These are phyloP conservation scores for Gisinianus flammeolus DNA, from an alignment of 2,888 invertebrate species.

Conservation along the genomic window DNA sequence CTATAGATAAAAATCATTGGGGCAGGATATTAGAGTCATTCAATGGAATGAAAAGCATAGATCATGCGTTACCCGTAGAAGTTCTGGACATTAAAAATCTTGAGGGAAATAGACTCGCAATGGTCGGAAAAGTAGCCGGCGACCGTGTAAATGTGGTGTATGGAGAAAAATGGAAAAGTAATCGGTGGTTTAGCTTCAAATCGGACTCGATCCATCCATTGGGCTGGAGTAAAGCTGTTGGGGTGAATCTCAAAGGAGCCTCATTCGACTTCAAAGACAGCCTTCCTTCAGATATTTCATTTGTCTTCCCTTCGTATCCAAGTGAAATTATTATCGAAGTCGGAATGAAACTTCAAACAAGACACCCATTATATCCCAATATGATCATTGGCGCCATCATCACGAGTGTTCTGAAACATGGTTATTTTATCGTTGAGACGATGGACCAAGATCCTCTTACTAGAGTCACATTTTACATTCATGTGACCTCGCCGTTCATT, in stretches of 20 bases:
- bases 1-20: background rate
- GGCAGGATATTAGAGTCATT: background rate
- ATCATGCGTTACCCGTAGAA: background rate
- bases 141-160: background rate
- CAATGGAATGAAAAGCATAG: background rate
- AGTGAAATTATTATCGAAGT: background rate
- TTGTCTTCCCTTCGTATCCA: slow-evolving; percentile 4
- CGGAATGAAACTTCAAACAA: slow-evolving; percentile 17
- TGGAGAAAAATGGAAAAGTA: background rate
- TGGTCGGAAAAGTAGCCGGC: background rate
- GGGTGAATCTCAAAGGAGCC: background rate
- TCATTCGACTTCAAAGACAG: background rate
- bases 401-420: background rate
- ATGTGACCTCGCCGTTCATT: slow-evolving; percentile 19
- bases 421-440: slow-evolving; percentile 20
- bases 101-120: slow-evolving; percentile 8
- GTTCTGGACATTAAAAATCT: background rate
- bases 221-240: slow-evolving; percentile 9
- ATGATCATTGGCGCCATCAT: slow-evolving; percentile 10
- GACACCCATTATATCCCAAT: background rate
- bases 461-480: background rate
- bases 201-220: slow-evolving; percentile 11
- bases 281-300: background rate
- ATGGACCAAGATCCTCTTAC: background rate
- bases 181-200: background rate